A percentile compares a stretch with the other conserved stretches of the same genome.
phyloP scores from a whole-genome alignment of 2,888 invertebrate genomes.

The Napeogenes sylphis region DNA sequence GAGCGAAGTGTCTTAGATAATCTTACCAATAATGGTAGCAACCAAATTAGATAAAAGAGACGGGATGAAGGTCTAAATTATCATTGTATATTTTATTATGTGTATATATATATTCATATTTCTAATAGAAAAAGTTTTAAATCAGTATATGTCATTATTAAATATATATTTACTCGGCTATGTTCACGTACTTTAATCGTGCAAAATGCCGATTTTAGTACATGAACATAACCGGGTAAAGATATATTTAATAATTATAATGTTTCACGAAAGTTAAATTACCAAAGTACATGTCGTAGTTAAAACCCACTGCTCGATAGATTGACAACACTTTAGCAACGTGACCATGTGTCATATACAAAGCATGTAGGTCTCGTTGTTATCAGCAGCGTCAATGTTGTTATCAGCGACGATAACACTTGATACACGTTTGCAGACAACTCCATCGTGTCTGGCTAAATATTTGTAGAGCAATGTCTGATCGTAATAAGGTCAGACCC shows the following conservation, averaged over 20 bases:
- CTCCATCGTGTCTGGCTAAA: constrained; percentile 62
- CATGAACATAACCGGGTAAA: no score
- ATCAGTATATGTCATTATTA: no score
- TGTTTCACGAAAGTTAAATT: no score
- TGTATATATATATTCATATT: no score
- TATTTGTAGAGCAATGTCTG: constrained; percentile 58
- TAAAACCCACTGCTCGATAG: not conserved
- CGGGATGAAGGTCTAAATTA: not conserved
- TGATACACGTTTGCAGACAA: constrained; percentile 59
- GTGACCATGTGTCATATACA: not conserved
- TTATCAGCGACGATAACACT: constrained; percentile 55
- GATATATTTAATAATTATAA: no score
- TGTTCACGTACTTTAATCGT: no score
- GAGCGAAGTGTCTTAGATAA: not conserved
- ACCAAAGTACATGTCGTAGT: no score
- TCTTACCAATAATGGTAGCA: not conserved
- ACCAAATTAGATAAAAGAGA: not conserved
- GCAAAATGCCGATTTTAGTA: no score
- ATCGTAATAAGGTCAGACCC: constrained; percentile 48
- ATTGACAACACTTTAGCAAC: no score
- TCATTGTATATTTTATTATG: no score
- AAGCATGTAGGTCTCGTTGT: constrained; percentile 22
- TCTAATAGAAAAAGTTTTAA: no score
- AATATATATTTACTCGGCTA: no score
- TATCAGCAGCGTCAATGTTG: constrained; percentile 38